Conservation (phyloP, 2,888 invertebrate species). For the Metalampra italica region DNA sequence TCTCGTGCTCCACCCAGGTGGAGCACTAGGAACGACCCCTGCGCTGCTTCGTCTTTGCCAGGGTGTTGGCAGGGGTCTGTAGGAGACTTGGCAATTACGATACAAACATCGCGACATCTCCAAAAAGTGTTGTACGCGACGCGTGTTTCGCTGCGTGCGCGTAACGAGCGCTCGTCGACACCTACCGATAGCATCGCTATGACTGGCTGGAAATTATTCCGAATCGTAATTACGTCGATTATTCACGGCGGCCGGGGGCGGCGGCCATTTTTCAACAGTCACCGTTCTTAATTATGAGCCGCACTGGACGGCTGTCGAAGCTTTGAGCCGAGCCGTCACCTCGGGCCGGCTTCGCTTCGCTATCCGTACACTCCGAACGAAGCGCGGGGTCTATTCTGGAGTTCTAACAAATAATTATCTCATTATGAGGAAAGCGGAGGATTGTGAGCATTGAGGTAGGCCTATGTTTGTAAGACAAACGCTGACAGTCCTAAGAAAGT, state of each 20-base stretch:
- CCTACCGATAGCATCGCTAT: conserved; percentile 78
- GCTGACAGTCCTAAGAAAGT: too few relatives aligned
- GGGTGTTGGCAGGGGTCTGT: too few relatives aligned
- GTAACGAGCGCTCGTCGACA: conserved; percentile 77
- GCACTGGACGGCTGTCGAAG: conserved; percentile 76
- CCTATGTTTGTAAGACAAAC: too few relatives aligned
- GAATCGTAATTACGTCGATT: conserved; percentile 79
- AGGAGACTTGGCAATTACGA: too few relatives aligned
- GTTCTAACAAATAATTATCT: conserved; percentile 12
- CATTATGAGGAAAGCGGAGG: too few relatives aligned
- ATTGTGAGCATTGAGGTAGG: too few relatives aligned
- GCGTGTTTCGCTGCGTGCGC: conserved; percentile 57
- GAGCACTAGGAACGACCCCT: too few relatives aligned
- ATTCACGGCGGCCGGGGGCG: conserved; percentile 79
- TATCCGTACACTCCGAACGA: conserved; percentile 40
- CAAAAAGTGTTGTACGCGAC: conserved; percentile 30
- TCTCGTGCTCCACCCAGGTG: too few relatives aligned
- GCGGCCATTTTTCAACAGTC: conserved; percentile 79
- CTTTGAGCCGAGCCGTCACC: conserved; percentile 77
- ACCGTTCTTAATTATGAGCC: conserved; percentile 79
- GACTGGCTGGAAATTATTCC: conserved; percentile 79
- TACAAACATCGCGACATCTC: conserved; percentile 59
- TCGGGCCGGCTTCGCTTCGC: conserved; percentile 61
- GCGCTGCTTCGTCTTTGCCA: too few relatives aligned
- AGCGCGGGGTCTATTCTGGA: conserved; percentile 20